Evolutionary conservation across 1,140 invertebrate species (phyloP).

Genomic region (Acromyrmex charruanus): DNA sequence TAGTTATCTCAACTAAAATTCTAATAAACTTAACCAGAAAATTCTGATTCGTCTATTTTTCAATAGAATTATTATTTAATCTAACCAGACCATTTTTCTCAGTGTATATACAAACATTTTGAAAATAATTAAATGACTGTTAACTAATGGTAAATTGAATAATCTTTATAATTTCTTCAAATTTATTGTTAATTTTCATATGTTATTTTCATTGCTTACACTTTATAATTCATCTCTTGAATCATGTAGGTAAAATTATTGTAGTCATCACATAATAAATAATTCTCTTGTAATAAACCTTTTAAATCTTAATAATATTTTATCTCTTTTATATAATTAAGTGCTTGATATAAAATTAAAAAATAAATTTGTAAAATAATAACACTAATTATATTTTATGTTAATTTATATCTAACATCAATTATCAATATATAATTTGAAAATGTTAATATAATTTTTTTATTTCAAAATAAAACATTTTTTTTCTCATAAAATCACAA

Average conservation of each 20-base stretch:
- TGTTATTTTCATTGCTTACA: not conserved
- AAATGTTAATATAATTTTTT: not conserved
- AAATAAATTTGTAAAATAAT: not conserved
- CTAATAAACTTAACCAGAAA: too few relatives aligned
- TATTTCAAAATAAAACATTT: slow-evolving; percentile 18
- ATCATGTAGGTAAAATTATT: not conserved
- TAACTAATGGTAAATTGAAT: not conserved
- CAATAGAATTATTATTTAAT: too few relatives aligned
- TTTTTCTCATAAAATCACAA: not conserved
- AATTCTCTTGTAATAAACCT: not conserved
- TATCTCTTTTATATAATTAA: not conserved
- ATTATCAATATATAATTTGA: not conserved
- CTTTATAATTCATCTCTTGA: slow-evolving; percentile 1
- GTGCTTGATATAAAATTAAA: slow-evolving; percentile 3
- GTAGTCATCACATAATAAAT: not conserved
- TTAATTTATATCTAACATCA: not conserved
- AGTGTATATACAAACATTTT: not conserved
- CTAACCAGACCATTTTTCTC: too few relatives aligned
- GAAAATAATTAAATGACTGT: not conserved
- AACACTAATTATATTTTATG: not conserved
- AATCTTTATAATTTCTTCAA: slow-evolving; percentile 18
- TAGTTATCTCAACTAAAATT: too few relatives aligned
- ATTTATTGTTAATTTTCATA: not conserved
- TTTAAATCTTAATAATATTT: not conserved
- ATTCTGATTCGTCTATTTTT: too few relatives aligned